A percentile compares a stretch with the other conserved stretches of the same genome.
phyloP scores from a whole-genome alignment of 1,140 invertebrate genomes.

The Coenobita brevimanus region DNA sequence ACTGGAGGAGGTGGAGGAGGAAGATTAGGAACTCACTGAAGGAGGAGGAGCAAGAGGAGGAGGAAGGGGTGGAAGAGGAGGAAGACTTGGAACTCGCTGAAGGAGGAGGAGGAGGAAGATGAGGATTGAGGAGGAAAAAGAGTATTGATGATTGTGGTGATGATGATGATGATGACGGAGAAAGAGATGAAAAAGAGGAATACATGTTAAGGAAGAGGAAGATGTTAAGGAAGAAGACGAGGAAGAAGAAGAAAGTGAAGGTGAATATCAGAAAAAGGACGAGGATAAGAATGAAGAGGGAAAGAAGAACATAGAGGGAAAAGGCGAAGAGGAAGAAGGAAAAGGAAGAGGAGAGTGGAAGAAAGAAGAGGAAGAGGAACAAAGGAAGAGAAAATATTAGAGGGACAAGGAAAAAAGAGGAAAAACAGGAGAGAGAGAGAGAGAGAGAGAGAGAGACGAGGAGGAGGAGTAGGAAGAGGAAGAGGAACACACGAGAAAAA shows the following conservation, averaged over 20 bases:
- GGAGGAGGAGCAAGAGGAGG: neutral
- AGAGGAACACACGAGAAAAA: neutral
- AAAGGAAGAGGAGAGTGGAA: neutral
- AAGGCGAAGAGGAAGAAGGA: neutral
- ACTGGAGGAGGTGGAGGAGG: neutral
- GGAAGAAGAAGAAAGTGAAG: neutral
- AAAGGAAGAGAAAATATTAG: neutral
- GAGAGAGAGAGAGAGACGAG: no score
- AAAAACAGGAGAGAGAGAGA: neutral
- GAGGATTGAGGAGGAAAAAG: neutral
- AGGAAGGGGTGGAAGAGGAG: neutral
- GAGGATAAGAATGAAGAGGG: neutral
- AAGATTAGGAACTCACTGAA: neutral
- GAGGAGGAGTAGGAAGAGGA: neutral
- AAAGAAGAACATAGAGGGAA: neutral
- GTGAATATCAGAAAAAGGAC: neutral
- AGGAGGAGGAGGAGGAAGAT: neutral
- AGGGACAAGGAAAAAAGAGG: neutral
- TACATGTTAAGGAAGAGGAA: neutral
- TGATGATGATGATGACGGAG: no score
- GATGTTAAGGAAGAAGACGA: neutral
- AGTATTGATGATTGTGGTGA: neutral
- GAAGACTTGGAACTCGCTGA: no score
- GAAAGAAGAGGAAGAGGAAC: neutral
- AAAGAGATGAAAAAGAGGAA: neutral